Evolutionary conservation across 2,113 vertebrate genomes (phyloP), one percentile per base, ranked within the genome.

Genomic region (Pampusana beccarii): DNA sequence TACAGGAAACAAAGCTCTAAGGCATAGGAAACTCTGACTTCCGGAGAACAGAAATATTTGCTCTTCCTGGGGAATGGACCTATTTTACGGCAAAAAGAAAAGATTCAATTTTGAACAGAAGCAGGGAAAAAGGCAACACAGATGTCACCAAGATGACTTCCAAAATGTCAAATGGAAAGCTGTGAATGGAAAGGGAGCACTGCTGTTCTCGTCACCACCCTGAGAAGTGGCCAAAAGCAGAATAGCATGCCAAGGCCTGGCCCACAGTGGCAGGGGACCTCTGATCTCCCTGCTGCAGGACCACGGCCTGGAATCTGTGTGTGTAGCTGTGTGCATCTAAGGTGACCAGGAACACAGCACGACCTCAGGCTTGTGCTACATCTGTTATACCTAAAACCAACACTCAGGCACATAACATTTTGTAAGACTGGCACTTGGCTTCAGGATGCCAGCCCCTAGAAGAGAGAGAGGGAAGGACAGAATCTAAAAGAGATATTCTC

Each of bases 1-100:
- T 80, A n/a, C 46, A 84, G 69, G 51, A 86, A 65, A 80, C 21
- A 78, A 70, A 80, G 31, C 58, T 83, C 54, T 89, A 79, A 77
- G 58, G 26, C 5, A 8, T 7, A 57, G 54, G 69, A 89, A 86
- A 62, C n/a, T 56, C 56, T 15, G 14, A 9, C 51, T 84, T 65
- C 31, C 46, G 54, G 46, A 74, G 28, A 80, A 78, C 2, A 95
- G 20, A 88, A 40, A 34, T 13, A 21, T 51, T 65, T 80, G 6
- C 14, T 70, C 42, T 66, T 86, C 46, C 46, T 50, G 26, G 12
- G 18, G 13, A 40, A 60, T 4, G 25, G n/a, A 20, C 36, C 16
- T 36, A 14, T 4, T 14, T 40, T 29, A 53, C 0, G 1, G 26
- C 9, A 50, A 20, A 33, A 79, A 74, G 33, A 82, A 73, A 77